phyloP scores from a whole-genome alignment of 1,140 invertebrate genomes.

The Microplitis mediator region DNA sequence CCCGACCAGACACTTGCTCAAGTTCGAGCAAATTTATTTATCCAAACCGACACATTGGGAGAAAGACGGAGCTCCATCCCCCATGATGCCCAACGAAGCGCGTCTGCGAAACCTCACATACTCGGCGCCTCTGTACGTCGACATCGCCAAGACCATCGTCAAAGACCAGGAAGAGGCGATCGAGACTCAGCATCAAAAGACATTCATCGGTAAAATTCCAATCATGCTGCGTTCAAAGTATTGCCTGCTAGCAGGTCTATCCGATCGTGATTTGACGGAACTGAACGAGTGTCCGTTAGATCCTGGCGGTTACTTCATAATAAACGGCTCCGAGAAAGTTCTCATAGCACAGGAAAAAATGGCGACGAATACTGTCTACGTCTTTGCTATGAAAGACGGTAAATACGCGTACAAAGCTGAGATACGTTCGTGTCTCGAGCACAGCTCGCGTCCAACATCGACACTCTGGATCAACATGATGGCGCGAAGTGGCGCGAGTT shows the following conservation, averaged over 20 bases:
- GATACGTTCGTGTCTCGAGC: slow-evolving; percentile 94
- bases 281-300: slow-evolving; percentile 98
- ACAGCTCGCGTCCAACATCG: slow-evolving; percentile 90
- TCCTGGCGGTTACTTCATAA: slow-evolving; percentile 96
- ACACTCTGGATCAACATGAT: slow-evolving; percentile 99
- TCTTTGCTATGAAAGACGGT: slow-evolving; percentile 97
- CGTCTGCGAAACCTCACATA: slow-evolving; percentile 88
- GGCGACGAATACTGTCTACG: slow-evolving; percentile 99
- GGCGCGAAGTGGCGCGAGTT: slow-evolving; percentile 90
- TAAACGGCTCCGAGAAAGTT: slow-evolving; percentile 95
- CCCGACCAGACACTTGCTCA: slow-evolving; percentile 86
- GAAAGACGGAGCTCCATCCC: slow-evolving; percentile 96
- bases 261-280: slow-evolving; percentile 97
- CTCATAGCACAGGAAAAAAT: slow-evolving; percentile 99
- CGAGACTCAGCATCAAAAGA: slow-evolving; percentile 93
- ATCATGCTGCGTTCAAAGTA: slow-evolving; percentile 98
- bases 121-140: slow-evolving; percentile 97
- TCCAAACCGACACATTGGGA: slow-evolving; percentile 99
- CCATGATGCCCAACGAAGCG: slow-evolving; percentile 99
- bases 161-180: slow-evolving; percentile 90
- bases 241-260: slow-evolving; percentile 90
- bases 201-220: slow-evolving; percentile 98
- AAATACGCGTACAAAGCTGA: slow-evolving; percentile 99
- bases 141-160: slow-evolving; percentile 95
- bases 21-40: slow-evolving; percentile 99